A percentile compares a stretch with the other conserved stretches of the same genome.
Conservation (phyloP, 2,113 vertebrate genomes). For the Myotis brandtii region DNA sequence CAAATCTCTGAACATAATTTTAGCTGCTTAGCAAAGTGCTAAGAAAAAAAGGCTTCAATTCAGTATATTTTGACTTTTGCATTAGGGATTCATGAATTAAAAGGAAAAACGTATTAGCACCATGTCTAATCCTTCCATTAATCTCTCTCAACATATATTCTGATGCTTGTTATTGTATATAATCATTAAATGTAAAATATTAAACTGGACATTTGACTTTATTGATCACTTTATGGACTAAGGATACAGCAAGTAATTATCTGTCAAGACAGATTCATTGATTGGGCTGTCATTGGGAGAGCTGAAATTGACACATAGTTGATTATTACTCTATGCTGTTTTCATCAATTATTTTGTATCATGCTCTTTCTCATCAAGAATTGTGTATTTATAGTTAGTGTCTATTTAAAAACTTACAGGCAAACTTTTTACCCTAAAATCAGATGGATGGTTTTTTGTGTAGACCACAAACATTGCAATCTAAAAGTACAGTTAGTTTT, state of each 20-base stretch:
- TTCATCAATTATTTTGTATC: constrained; percentile 60
- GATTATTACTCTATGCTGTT: constrained; percentile 86
- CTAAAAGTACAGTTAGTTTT: not conserved
- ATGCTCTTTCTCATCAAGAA: constrained; percentile 34
- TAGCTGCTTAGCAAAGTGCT: constrained; percentile 26
- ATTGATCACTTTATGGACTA: constrained; percentile 93
- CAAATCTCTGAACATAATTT: constrained; percentile 68
- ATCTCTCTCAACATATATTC: constrained; percentile 70
- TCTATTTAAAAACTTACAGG: constrained; percentile 25
- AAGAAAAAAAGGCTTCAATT: constrained; percentile 52
- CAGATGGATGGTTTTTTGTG: not conserved
- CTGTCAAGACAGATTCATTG: constrained; percentile 92
- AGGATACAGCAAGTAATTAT: constrained; percentile 91
- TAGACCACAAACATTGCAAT: not conserved
- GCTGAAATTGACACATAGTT: constrained; percentile 89
- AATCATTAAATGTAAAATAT: constrained; percentile 88
- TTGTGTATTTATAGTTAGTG: not conserved
- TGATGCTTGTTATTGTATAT: constrained; percentile 77
- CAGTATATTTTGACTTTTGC: constrained; percentile 58
- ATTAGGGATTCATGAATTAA: constrained; percentile 73
- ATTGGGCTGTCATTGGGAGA: constrained; percentile 88
- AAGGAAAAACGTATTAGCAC: constrained; percentile 58
- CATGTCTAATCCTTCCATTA: constrained; percentile 71
- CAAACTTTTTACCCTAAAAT: not conserved
- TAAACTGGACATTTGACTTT: constrained; percentile 91